Evolutionary conservation across 2,113 vertebrate genomes (phyloP).

Genomic region (Podilymbus podiceps): DNA sequence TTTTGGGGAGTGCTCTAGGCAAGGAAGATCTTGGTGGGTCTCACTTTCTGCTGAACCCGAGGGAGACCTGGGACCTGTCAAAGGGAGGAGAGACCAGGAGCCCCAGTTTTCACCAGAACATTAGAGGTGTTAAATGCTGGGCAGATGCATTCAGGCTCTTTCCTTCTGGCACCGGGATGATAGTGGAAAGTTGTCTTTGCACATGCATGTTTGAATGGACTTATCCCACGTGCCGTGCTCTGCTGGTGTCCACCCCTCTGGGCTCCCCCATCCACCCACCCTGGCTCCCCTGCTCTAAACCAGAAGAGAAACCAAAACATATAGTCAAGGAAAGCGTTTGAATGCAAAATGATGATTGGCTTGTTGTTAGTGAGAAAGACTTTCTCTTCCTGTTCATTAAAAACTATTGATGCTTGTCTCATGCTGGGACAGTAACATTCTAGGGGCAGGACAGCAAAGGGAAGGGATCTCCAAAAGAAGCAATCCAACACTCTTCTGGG

Average conservation of each 20-base stretch:
- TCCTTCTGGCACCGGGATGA: neutral
- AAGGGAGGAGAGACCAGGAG: neutral
- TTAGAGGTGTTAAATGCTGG: neutral
- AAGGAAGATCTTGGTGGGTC: neutral
- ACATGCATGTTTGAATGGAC: neutral
- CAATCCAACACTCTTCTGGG: neutral
- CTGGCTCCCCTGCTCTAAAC: neutral
- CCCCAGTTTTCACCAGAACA: neutral
- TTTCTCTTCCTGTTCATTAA: neutral
- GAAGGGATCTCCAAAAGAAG: neutral
- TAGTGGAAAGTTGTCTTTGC: neutral
- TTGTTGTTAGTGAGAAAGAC: neutral
- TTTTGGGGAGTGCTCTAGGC: neutral
- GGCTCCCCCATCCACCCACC: neutral
- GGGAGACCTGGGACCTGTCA: neutral
- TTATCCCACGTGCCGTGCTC: neutral
- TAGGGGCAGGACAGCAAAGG: neutral
- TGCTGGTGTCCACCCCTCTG: neutral
- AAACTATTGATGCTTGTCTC: neutral
- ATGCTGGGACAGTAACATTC: neutral
- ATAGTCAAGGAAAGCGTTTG: neutral
- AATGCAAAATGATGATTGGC: neutral
- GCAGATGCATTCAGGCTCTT: neutral
- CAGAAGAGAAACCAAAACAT: neutral
- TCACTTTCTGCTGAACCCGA: neutral